A percentile compares a stretch with the other conserved stretches of the same genome.
These are phyloP conservation scores for Prietella phreatophila DNA, from an alignment of 2,113 vertebrate species.

Conservation along the genomic window DNA sequence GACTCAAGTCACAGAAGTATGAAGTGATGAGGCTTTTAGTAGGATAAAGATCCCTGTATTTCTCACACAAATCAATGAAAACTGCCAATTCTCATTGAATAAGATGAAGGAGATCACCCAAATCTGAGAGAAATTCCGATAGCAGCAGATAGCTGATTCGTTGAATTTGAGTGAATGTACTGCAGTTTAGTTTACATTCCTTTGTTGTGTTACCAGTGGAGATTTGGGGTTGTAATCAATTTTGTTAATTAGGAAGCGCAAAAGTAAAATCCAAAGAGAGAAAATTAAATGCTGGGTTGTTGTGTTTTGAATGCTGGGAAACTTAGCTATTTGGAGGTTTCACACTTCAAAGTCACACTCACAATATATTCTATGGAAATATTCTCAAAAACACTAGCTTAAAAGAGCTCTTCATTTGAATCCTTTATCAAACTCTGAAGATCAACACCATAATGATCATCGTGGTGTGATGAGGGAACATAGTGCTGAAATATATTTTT, in stretches of 20 bases:
- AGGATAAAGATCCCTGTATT: conserved; percentile 59
- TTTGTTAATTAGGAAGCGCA: not conserved
- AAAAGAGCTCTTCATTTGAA: not conserved
- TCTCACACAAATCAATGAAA: conserved; percentile 74
- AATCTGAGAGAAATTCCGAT: conserved; percentile 59
- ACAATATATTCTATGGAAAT: not conserved
- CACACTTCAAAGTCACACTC: not conserved
- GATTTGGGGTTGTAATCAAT: conserved; percentile 10
- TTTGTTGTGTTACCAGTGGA: not conserved
- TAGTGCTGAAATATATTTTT: not conserved
- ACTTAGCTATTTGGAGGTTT: not conserved
- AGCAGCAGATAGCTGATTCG: conserved; percentile 12
- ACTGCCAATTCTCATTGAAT: conserved; percentile 68
- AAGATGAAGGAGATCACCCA: conserved; percentile 55
- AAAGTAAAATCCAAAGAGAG: not conserved
- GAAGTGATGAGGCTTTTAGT: conserved; percentile 52
- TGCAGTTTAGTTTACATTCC: conserved; percentile 28
- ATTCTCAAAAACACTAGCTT: not conserved
- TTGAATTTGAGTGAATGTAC: conserved; percentile 8
- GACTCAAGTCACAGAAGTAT: conserved; percentile 17
- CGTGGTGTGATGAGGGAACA: not conserved
- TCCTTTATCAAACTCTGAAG: not conserved
- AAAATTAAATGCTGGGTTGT: not conserved
- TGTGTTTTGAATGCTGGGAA: conserved; percentile 2
- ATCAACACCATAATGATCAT: not conserved